A percentile compares a stretch with the other conserved stretches of the same genome.
These are phyloP conservation scores for Taphrorychus bicolor DNA, from an alignment of 2,888 invertebrate genomes.

Conservation along the genomic window DNA sequence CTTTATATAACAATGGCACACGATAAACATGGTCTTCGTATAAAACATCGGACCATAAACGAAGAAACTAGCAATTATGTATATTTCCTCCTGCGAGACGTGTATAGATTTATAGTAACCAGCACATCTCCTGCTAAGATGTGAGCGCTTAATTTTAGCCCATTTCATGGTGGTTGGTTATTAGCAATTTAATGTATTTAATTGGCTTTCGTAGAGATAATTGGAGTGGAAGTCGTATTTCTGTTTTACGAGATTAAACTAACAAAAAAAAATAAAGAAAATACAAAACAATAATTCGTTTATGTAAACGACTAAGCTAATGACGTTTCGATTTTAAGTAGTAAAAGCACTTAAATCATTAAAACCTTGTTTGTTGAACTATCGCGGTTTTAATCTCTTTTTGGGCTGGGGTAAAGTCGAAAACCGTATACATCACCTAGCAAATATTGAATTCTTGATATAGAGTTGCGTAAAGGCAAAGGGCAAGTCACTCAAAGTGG, in stretches of 20 bases:
- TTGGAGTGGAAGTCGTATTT: background rate
- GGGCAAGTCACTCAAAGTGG: background rate
- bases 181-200: constrained; percentile 11
- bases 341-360: background rate
- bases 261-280: background rate
- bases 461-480: background rate
- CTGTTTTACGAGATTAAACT: background rate
- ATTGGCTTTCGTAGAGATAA: background rate
- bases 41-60: no score
- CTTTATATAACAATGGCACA: background rate
- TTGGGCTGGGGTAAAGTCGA: background rate
- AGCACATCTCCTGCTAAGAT: constrained; percentile 29
- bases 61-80: constrained; percentile 9
- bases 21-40: no score
- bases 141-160: constrained; percentile 23
- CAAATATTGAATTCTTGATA: background rate
- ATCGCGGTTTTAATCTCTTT: background rate
- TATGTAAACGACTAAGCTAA: background rate
- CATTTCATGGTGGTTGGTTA: constrained; percentile 17
- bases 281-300: background rate
- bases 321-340: background rate
- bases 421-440: background rate
- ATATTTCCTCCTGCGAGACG: constrained; percentile 14
- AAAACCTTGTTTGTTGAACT: background rate
- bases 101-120: constrained; percentile 14